Base-by-base conservation (phyloP, 2,888 invertebrate species). In the Girardia tigrina region DNA sequence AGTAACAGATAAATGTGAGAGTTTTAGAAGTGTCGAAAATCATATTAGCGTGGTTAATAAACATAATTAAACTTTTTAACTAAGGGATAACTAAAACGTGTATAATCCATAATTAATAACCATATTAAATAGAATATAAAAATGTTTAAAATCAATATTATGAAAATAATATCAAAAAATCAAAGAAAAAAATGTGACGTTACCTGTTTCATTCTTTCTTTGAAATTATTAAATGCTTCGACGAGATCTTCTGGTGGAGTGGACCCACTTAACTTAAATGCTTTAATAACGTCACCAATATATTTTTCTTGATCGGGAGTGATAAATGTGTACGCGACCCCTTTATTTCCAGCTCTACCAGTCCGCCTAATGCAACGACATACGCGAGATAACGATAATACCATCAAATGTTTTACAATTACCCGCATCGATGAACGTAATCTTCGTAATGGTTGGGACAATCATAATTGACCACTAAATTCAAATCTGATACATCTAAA, bases 391-490 rank as follows among this genome's bases (percentile, higher is more conserved):
- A 23, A 16, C 14, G n/a, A 12, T 16, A 42, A 42, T 42, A 16
- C 42, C 12, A 42, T 42, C 20, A 20, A 70, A 70, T 23, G 8
- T 8, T 23, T 20, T 70, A 23, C 12, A 12, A 82, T 81, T 82
- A 87, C 87, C 87, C 94, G 85, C 94, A 95, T 82, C 97, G 89
- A 84, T 99, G 98, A 26, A 99, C 97, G 84, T 99, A 99, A 85
- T 99, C 98, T 85, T 99, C 98, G 82, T 98, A 98, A 85, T 99
- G 98, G 85, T 98, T 98, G 0, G 98, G 97, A 81, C 94, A 95
- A 85, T 99, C 97, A 84, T 94, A 98, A 86, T 99, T 99, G 16
- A 99, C 90, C 0, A 99, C 98, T 29, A 98, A 86, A 81, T 94
- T 94, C 75, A 98, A 87, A 80, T 97, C 93, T 83, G 97, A 97